These are phyloP conservation scores for Pissodes strobi DNA, from an alignment of 1,140 invertebrate species.

Conservation along the genomic window DNA sequence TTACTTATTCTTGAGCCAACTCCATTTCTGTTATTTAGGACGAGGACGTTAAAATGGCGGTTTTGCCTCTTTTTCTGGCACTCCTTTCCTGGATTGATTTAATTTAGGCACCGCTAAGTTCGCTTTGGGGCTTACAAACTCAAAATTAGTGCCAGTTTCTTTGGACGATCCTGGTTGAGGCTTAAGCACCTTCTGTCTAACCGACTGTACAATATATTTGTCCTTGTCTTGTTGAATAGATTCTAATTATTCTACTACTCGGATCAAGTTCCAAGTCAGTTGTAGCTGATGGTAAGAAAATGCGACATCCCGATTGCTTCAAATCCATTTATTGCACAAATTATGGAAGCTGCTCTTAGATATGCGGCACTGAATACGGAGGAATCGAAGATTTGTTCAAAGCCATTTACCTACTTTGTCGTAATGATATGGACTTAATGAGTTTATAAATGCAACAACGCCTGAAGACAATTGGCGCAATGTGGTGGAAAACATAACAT, in stretches of 20 bases:
- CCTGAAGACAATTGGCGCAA: constrained; percentile 53
- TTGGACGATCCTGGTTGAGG: no score
- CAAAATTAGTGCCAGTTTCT: no score
- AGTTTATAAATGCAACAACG: constrained; percentile 55
- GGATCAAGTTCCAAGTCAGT: constrained; percentile 19
- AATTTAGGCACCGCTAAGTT: constrained; percentile 11
- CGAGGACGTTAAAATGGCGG: constrained; percentile 23
- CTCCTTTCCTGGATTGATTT: constrained; percentile 8
- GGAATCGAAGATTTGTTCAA: constrained; percentile 21
- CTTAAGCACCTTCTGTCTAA: constrained; percentile 5
- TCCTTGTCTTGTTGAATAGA: constrained; percentile 1
- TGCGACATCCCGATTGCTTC: constrained; percentile 35
- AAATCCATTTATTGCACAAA: constrained; percentile 38
- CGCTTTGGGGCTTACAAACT: no score
- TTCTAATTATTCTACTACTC: constrained; percentile 11
- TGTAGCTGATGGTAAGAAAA: constrained; percentile 30
- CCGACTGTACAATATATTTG: neutral
- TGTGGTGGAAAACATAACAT: constrained; percentile 56
- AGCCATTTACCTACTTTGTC: constrained; percentile 27
- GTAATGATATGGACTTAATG: constrained; percentile 40
- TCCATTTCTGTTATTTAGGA: constrained; percentile 29
- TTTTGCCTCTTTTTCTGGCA: constrained; percentile 19
- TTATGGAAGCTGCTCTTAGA: no score
- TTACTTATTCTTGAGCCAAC: constrained; percentile 14
- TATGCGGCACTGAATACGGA: constrained; percentile 40